Conservation (phyloP, 2,113 vertebrate genomes). For the Morone saxatilis region DNA sequence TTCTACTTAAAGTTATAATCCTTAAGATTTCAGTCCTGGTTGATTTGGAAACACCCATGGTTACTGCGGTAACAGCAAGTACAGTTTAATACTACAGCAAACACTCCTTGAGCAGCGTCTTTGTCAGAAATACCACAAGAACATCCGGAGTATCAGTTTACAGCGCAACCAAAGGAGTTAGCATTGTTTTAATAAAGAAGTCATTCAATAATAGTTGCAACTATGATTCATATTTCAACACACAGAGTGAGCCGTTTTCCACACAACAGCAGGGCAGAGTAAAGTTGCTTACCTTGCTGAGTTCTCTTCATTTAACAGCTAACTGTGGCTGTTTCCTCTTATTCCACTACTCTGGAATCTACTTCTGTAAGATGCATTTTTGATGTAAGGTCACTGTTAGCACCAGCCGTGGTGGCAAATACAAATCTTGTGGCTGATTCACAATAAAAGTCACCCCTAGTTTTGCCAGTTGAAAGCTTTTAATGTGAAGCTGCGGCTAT, state of each 20-base stretch:
- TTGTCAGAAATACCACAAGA: background rate
- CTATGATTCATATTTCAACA: background rate
- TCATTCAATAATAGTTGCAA: background rate
- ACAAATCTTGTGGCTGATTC: no score
- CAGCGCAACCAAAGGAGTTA: background rate
- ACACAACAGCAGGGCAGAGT: background rate
- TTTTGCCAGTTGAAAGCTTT: background rate
- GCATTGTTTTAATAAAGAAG: background rate
- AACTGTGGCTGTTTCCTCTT: background rate
- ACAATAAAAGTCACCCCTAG: no score
- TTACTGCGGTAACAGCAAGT: background rate
- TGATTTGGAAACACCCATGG: background rate
- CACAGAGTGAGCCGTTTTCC: background rate
- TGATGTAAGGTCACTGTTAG: no score
- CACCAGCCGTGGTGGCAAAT: no score
- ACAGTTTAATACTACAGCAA: background rate
- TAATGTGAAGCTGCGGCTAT: no score
- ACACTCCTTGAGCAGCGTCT: background rate
- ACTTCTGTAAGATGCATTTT: background rate
- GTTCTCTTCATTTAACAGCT: background rate
- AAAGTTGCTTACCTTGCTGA: background rate
- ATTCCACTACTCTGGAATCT: no score
- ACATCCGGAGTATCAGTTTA: background rate
- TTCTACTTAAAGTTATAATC: background rate
- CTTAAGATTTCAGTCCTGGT: background rate